phyloP scores from a whole-genome alignment of 2,113 vertebrate species.

The Nerophis ophidion region DNA sequence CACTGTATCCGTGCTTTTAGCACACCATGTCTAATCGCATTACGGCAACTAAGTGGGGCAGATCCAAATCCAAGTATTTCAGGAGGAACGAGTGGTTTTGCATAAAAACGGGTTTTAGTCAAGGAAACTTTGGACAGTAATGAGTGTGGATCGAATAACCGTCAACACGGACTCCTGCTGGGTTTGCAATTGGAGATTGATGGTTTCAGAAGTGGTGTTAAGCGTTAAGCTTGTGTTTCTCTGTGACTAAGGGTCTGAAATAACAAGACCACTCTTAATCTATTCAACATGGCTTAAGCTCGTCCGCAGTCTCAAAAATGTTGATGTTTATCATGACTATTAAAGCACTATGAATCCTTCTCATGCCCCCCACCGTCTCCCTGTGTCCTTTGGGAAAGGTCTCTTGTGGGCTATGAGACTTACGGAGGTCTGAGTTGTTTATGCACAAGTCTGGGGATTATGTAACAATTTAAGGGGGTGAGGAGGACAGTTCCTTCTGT shows the following conservation, averaged over 20 bases:
- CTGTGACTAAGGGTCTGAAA: slow-evolving; percentile 7
- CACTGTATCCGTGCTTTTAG: too few species aligned
- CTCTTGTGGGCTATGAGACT: slow-evolving; percentile 10
- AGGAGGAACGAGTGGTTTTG: background rate
- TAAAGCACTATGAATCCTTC: slow-evolving; percentile 12
- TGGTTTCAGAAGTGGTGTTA: slow-evolving; percentile 6
- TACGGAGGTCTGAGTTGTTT: slow-evolving; percentile 27
- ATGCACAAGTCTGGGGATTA: slow-evolving; percentile 40
- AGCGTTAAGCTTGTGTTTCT: slow-evolving; percentile 1
- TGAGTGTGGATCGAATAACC: slow-evolving; percentile 20
- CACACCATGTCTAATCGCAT: slow-evolving; percentile 2
- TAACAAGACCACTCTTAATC: slow-evolving; percentile 13
- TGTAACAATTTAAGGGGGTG: slow-evolving; percentile 29
- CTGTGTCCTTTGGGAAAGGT: slow-evolving; percentile 7
- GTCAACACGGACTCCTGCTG: slow-evolving; percentile 1
- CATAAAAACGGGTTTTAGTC: slow-evolving; percentile 12
- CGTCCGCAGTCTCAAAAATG: slow-evolving; percentile 8
- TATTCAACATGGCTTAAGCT: slow-evolving; percentile 2
- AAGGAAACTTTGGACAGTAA: slow-evolving; percentile 2
- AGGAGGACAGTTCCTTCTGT: slow-evolving; percentile 34
- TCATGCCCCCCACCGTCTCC: slow-evolving; percentile 26
- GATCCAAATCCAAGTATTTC: slow-evolving; percentile 1
- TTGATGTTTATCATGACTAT: slow-evolving; percentile 22
- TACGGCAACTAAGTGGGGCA: slow-evolving; percentile 18
- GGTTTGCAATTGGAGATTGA: slow-evolving; percentile 27